Evolutionary conservation across 2,113 vertebrate genomes (phyloP).

Genomic region (Crotalus tigris): DNA sequence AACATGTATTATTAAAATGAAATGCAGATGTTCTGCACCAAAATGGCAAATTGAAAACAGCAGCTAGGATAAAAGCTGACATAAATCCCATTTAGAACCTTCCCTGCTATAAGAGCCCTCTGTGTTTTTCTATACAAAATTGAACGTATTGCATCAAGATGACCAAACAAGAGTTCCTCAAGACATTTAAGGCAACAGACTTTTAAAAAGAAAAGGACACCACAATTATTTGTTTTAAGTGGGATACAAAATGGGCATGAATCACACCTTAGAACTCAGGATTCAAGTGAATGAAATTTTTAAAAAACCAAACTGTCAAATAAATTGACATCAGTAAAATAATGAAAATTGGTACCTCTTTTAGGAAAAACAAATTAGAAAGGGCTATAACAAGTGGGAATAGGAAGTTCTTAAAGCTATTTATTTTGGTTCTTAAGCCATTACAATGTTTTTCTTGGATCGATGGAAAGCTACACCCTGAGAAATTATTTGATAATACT

Average conservation of each 20-base stretch:
- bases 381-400: neutral
- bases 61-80: neutral
- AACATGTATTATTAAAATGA: neutral
- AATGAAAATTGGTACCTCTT: neutral
- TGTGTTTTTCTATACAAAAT: neutral
- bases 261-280: neutral
- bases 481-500: neutral
- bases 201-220: neutral
- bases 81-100: neutral
- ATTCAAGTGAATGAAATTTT: neutral
- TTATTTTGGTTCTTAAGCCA: neutral
- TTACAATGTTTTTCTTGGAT: neutral
- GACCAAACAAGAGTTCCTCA: rapidly evolving
- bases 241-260: neutral
- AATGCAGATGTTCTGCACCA: neutral
- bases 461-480: neutral
- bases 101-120: neutral
- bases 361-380: neutral
- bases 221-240: neutral
- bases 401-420: neutral
- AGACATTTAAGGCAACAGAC: neutral
- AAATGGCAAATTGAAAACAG: neutral
- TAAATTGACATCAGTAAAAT: neutral
- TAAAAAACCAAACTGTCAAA: neutral
- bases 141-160: rapidly evolving